Percentiles rank a stretch among this genome's conserved stretches.
Evolutionary conservation across 2,113 vertebrate genomes (phyloP).

Genomic region (Macquaria australasica): DNA sequence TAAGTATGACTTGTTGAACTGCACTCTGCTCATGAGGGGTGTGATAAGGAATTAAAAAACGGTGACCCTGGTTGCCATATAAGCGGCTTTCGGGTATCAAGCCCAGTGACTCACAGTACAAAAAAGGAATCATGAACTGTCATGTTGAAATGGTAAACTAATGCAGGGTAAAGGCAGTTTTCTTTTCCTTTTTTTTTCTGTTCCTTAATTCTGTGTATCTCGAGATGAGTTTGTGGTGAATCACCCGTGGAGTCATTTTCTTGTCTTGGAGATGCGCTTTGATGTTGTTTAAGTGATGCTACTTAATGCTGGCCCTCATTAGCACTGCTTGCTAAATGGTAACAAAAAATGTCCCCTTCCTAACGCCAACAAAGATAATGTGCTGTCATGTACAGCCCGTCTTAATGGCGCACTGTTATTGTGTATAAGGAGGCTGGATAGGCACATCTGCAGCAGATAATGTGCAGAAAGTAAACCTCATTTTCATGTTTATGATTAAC

Average conservation of each 20-base stretch:
- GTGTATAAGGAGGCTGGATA: constrained; percentile 29
- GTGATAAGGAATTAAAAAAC: constrained; percentile 66
- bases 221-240: constrained; percentile 70
- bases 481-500: constrained; percentile 64
- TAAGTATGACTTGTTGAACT: constrained; percentile 57
- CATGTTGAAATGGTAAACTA: constrained; percentile 62
- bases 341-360: constrained; percentile 54
- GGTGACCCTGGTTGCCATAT: constrained; percentile 60
- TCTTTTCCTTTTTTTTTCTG: constrained; percentile 28
- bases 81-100: constrained; percentile 73
- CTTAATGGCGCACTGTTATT: constrained; percentile 55
- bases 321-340: constrained; percentile 66
- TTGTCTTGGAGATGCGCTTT: constrained; percentile 72
- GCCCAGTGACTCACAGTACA: constrained; percentile 51
- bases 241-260: constrained; percentile 72
- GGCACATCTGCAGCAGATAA: constrained; percentile 53
- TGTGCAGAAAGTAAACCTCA: constrained; percentile 64
- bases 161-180: constrained; percentile 65
- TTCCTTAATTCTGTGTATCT: constrained; percentile 63
- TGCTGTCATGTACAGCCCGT: constrained; percentile 56
- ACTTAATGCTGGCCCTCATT: constrained; percentile 75
- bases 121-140: constrained; percentile 67
- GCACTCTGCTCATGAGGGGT: constrained; percentile 39
- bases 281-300: constrained; percentile 75
- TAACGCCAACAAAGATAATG: constrained; percentile 65